These are phyloP conservation scores for Xylocampa areola DNA, from an alignment of 2,888 invertebrate species.

Conservation along the genomic window DNA sequence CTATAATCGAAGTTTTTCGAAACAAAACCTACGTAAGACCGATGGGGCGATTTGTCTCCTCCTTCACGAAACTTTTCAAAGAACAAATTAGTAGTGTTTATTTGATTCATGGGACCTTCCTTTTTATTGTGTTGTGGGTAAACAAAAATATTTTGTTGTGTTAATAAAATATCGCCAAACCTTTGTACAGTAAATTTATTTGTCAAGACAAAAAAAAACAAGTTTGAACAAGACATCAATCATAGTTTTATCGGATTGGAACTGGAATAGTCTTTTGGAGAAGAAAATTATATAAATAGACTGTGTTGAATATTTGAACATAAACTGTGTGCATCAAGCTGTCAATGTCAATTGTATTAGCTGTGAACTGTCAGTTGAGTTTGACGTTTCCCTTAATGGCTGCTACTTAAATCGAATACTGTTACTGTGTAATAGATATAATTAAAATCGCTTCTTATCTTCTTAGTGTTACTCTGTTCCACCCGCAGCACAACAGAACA, in stretches of 20 bases:
- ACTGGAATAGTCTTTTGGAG: neutral
- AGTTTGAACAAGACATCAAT: conserved; percentile 6
- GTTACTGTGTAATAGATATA: too few species aligned
- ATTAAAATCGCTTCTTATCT: too few species aligned
- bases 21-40: conserved; percentile 18
- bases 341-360: too few species aligned
- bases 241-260: neutral
- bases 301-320: too few species aligned
- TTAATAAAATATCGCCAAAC: conserved; percentile 13
- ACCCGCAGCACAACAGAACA: too few species aligned
- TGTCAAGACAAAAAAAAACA: neutral
- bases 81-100: conserved; percentile 37
- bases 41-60: conserved; percentile 29
- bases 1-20: conserved; percentile 15
- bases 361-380: too few species aligned
- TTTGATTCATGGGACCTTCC: conserved; percentile 19
- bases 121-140: conserved; percentile 11
- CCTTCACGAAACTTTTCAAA: conserved; percentile 22
- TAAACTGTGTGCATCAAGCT: too few species aligned
- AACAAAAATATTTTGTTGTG: conserved; percentile 14
- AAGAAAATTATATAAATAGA: neutral
- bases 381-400: too few species aligned
- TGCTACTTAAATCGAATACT: too few species aligned
- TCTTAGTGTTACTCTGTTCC: too few species aligned
- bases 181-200: conserved; percentile 25